These are phyloP conservation scores for Hypena proboscidalis DNA, from an alignment of 2,888 invertebrate genomes.

Conservation along the genomic window DNA sequence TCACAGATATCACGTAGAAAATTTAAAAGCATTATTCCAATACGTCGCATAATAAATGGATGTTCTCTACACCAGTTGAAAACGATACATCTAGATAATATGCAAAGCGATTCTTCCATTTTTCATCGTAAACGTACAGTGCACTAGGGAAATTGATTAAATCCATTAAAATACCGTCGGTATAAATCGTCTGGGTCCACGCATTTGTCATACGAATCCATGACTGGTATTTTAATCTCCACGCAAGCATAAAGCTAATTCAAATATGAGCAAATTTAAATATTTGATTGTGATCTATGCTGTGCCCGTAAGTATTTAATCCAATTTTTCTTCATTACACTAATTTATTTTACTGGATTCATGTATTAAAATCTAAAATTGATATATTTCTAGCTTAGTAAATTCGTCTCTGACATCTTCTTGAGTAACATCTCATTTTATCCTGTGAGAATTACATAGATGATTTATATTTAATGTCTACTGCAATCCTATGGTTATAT, in stretches of 20 bases:
- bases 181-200: conserved; percentile 62
- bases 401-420: neutral
- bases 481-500: neutral
- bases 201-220: conserved; percentile 67
- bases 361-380: conserved; percentile 3
- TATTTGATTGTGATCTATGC: conserved; percentile 76
- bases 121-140: conserved; percentile 57
- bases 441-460: neutral
- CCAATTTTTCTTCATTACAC: conserved; percentile 35
- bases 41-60: conserved; percentile 46
- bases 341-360: conserved; percentile 14
- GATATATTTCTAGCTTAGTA: neutral
- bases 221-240: conserved; percentile 47
- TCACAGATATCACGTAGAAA: conserved; percentile 35
- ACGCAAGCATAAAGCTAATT: conserved; percentile 46
- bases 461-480: neutral
- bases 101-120: conserved; percentile 57
- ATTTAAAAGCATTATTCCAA: conserved; percentile 44
- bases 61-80: conserved; percentile 37
- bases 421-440: neutral
- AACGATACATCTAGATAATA: conserved; percentile 55
- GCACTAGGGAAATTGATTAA: conserved; percentile 60
- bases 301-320: conserved; percentile 54
- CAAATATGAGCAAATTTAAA: conserved; percentile 63
- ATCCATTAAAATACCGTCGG: conserved; percentile 64